phyloP scores from a whole-genome alignment of 2,797 vertebrate genomes.

The Sebastes taczanowskii region DNA sequence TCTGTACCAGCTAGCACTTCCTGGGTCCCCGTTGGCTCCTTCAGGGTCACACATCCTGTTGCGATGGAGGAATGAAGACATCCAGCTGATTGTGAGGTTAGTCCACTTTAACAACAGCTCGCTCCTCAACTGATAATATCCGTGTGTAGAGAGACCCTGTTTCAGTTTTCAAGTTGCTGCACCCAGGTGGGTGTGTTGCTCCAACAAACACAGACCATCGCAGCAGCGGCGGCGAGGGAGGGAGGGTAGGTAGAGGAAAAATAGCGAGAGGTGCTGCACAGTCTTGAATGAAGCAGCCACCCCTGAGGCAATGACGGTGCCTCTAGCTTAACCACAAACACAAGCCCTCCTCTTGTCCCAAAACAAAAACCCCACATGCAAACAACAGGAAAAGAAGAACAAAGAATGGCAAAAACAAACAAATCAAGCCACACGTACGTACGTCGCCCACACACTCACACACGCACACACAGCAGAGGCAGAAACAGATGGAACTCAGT shows the following conservation, averaged over 20 bases:
- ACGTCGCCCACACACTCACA: conserved; percentile 39
- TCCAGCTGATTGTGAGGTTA: conserved; percentile 20
- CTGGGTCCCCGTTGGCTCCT: conserved; percentile 34
- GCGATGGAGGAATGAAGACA: conserved; percentile 20
- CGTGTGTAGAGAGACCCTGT: neutral
- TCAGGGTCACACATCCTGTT: conserved; percentile 65
- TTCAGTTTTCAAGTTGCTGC: conserved; percentile 39
- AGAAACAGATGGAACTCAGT: conserved; percentile 71
- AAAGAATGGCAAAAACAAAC: conserved; percentile 70
- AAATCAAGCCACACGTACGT: conserved; percentile 50
- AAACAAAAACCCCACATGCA: conserved; percentile 69
- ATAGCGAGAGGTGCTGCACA: conserved; percentile 35
- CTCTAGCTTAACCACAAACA: conserved; percentile 69
- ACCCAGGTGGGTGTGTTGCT: conserved; percentile 65
- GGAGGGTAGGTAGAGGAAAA: conserved; percentile 35
- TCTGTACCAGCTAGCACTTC: conserved; percentile 44
- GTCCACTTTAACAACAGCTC: conserved; percentile 8
- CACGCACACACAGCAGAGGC: conserved; percentile 42
- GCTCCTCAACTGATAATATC: conserved; percentile 11
- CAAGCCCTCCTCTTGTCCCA: conserved; percentile 64
- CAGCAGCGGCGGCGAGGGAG: conserved; percentile 15
- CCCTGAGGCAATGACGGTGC: conserved; percentile 54
- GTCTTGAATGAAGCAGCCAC: conserved; percentile 59
- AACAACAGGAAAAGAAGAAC: conserved; percentile 67
- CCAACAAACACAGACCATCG: conserved; percentile 58